Conservation (phyloP, 2,113 vertebrate genomes). For the Condylura cristata region DNA sequence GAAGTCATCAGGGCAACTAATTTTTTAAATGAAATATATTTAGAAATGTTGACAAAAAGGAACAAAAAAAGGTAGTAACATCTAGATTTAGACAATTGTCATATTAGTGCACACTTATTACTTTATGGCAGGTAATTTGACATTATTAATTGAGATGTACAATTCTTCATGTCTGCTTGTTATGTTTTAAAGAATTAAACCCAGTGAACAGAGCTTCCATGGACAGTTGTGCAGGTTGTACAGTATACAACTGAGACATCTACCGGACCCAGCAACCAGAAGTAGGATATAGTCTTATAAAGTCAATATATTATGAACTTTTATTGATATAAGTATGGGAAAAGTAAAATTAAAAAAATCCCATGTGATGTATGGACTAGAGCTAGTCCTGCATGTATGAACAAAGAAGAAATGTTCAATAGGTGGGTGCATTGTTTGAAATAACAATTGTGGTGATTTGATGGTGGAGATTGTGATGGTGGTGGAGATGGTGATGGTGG, state of each 20-base stretch:
- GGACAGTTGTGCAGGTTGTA: not conserved
- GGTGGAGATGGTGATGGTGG: too few species aligned
- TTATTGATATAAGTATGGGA: not conserved
- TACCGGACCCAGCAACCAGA: not conserved
- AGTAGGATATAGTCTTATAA: not conserved
- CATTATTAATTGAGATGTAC: too few species aligned
- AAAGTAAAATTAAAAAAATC: not conserved
- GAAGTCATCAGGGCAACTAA: not conserved
- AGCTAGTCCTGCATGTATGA: not conserved
- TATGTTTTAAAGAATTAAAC: not conserved
- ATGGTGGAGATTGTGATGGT: too few species aligned
- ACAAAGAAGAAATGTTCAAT: not conserved
- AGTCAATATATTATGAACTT: not conserved
- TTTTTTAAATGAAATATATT: not conserved
- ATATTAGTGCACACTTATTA: not conserved
- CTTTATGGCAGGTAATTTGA: not conserved
- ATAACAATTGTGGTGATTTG: not conserved
- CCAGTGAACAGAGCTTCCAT: not conserved
- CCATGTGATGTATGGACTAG: not conserved
- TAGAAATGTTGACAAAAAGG: not conserved
- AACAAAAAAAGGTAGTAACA: not conserved
- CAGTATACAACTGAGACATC: not conserved
- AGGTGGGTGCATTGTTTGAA: not conserved
- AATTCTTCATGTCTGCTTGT: not conserved
- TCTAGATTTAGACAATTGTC: not conserved